Base-by-base conservation (phyloP, 1,140 invertebrate species). In the Zaprionus ornatus region DNA sequence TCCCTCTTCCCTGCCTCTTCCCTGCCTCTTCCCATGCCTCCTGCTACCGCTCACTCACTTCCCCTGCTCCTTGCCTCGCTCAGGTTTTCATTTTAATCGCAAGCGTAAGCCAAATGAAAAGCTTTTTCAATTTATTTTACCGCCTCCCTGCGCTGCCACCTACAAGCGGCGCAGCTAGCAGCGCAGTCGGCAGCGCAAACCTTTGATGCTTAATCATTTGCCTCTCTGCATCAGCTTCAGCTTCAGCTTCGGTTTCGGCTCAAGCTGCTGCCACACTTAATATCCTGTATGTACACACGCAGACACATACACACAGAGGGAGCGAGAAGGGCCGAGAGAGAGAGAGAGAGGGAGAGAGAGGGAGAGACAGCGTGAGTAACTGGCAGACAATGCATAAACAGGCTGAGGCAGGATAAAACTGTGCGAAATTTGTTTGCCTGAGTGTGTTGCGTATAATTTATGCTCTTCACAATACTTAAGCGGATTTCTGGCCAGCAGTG, bases 41-140 rank as follows among this genome's bases (percentile, higher is more conserved):
- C 29, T 32, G 9, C 29, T 32, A 7, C n/a, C 4, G 1, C n/a
- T 17, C 40, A 17, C 40, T 45, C 40, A 45, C 59, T 19, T n/a
- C 17, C 17, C 40, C 12, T 2, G 23, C 29, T 32, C 13, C 32
- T 59, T 48, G 54, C 56, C 77, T 72, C 71, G 68, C 45, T 23
- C 45, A 50, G 45, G 45, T 80, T 82, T 86, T 86, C 82, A 86
- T 79, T 86, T 86, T 86, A 85, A 85, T 86, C 82, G 82, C 78
- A 74, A 71, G 75, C 71, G 71, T 82, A 85, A 85, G 82, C 79
- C 82, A 85, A 85, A 86, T 78, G 82, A 77, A 87, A 87, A 86
- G 83, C 82, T 86, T 86, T 86, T 86, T 86, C 83, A 86, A 86
- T 86, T 86, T 86, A 80, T 77, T 82, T 75, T 69, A 42, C 56